Conservation (phyloP, 2,888 invertebrate species). For the Mystacides longicornis region DNA sequence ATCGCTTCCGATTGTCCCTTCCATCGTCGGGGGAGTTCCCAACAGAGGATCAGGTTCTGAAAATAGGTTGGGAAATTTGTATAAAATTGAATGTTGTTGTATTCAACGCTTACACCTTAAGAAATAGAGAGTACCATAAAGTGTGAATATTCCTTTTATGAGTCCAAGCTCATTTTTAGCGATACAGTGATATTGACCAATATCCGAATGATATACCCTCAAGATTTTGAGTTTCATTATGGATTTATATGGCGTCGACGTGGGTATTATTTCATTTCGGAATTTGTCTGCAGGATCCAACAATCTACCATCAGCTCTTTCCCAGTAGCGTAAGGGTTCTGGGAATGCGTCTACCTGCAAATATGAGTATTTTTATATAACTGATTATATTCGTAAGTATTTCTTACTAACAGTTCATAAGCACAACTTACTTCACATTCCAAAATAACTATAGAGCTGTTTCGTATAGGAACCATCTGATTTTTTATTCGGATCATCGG, state of each 20-base stretch:
- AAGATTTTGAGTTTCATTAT: slow-evolving; percentile 74
- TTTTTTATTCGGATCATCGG: slow-evolving; percentile 75
- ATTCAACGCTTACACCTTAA: background rate
- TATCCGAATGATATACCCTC: slow-evolving; percentile 58
- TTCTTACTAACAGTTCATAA: too few relatives aligned
- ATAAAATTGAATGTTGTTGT: background rate
- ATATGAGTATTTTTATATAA: background rate
- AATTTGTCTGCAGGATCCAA: slow-evolving; percentile 43
- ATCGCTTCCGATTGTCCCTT: slow-evolving; percentile 31
- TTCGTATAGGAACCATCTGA: slow-evolving; percentile 64
- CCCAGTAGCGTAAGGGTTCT: slow-evolving; percentile 80
- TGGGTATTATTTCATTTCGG: slow-evolving; percentile 33
- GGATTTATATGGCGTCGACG: slow-evolving; percentile 50
- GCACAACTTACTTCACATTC: slow-evolving; percentile 61
- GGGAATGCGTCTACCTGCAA: slow-evolving; percentile 76
- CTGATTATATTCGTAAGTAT: too few relatives aligned
- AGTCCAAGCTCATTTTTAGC: slow-evolving; percentile 77
- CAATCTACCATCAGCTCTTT: slow-evolving; percentile 65
- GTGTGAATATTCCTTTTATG: slow-evolving; percentile 64
- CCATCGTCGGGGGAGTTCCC: slow-evolving; percentile 38
- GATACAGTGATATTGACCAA: slow-evolving; percentile 73
- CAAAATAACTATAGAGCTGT: slow-evolving; percentile 60
- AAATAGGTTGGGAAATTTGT: too few relatives aligned
- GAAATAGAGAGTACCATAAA: slow-evolving; percentile 48
- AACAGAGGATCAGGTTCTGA: slow-evolving; percentile 27